Evolutionary conservation across 2,113 vertebrate genomes (phyloP).

Genomic region (Cnemophilus loriae): DNA sequence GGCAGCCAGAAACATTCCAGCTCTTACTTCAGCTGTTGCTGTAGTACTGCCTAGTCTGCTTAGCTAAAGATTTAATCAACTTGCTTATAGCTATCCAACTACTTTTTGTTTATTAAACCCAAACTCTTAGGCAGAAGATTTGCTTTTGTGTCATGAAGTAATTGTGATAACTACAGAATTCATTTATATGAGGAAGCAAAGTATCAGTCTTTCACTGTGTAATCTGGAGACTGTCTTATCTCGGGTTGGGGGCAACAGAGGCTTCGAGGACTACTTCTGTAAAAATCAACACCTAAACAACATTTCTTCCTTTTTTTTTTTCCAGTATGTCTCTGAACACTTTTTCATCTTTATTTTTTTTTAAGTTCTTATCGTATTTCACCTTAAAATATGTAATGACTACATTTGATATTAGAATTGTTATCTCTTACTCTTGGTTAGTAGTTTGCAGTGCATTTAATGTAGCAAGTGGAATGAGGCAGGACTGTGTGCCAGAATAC

Average conservation of each 20-base stretch:
- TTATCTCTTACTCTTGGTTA: neutral
- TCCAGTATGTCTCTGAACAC: neutral
- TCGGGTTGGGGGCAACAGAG: neutral
- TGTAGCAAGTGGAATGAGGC: neutral
- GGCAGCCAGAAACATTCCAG: neutral
- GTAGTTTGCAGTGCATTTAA: neutral
- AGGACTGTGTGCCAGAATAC: neutral
- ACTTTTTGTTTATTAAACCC: neutral
- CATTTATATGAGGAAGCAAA: neutral
- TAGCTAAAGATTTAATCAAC: neutral
- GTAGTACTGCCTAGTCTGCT: neutral
- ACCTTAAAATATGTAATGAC: neutral
- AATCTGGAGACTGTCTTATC: neutral
- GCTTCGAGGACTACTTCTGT: neutral
- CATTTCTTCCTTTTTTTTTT: neutral
- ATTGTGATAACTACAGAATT: neutral
- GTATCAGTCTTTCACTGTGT: neutral
- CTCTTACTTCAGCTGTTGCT: neutral
- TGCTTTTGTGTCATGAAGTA: neutral
- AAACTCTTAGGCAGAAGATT: neutral
- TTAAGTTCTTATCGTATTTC: neutral
- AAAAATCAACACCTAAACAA: neutral
- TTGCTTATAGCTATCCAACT: neutral
- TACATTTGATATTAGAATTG: neutral
- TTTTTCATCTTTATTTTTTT: neutral